A percentile compares a stretch with the other conserved stretches of the same genome.
These are phyloP conservation scores for Lissocephala sabroskyi DNA, from an alignment of 2,888 invertebrate species.

Conservation along the genomic window DNA sequence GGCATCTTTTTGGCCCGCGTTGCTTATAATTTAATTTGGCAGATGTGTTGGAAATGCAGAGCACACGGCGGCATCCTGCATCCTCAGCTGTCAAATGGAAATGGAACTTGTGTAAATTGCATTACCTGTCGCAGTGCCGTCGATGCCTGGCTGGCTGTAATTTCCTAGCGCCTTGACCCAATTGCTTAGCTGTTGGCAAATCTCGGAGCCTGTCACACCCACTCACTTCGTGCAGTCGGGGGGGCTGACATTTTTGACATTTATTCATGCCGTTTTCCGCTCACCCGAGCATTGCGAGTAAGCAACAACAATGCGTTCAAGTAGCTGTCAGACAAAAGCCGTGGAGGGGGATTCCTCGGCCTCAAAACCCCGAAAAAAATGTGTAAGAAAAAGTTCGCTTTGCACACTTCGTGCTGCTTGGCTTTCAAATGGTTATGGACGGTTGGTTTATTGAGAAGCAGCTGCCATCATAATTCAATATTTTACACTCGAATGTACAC, in stretches of 20 bases:
- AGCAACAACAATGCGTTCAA: conserved; percentile 35
- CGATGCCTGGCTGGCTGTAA: conserved; percentile 9
- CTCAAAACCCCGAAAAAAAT: too few relatives aligned
- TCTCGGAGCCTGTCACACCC: not conserved
- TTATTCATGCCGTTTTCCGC: conserved; percentile 4
- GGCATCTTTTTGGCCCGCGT: too few relatives aligned
- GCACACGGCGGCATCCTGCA: too few relatives aligned
- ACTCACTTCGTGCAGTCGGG: not conserved
- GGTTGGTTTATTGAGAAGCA: conserved; percentile 53
- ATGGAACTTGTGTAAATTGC: conserved; percentile 40
- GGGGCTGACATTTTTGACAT: conserved; percentile 4
- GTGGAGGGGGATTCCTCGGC: too few relatives aligned
- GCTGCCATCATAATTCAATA: conserved; percentile 65
- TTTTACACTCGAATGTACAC: conserved; percentile 60
- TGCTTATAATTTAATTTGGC: conserved; percentile 39
- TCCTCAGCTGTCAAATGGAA: conserved; percentile 18
- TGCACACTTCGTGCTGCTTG: too few relatives aligned
- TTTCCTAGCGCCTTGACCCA: conserved; percentile 7
- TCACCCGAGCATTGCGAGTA: too few relatives aligned
- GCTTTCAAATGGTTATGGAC: too few relatives aligned
- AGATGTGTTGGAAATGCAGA: conserved; percentile 6
- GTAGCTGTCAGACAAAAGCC: conserved; percentile 42
- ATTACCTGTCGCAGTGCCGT: conserved; percentile 35
- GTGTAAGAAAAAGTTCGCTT: too few relatives aligned
- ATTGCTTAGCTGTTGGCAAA: conserved; percentile 5